Conservation (phyloP, 2,113 vertebrate species). For the Ochotona princeps region DNA sequence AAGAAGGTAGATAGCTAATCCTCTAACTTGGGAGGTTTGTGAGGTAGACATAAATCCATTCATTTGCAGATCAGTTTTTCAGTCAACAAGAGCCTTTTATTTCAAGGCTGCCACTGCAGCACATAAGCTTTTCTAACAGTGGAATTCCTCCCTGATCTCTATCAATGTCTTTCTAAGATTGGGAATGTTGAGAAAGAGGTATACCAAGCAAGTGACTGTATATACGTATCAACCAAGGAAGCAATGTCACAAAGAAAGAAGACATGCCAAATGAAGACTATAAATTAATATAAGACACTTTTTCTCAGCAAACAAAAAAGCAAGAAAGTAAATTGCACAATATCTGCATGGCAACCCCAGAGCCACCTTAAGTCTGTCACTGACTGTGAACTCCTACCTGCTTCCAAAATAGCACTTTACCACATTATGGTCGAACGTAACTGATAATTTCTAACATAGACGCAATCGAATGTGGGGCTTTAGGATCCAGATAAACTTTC, state of each 20-base stretch:
- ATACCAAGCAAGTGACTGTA: neutral
- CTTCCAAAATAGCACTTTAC: neutral
- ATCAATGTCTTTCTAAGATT: neutral
- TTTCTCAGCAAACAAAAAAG: neutral
- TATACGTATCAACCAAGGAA: neutral
- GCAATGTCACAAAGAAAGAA: neutral
- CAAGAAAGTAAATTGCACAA: neutral
- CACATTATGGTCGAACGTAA: neutral
- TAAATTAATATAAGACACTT: neutral
- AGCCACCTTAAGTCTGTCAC: neutral
- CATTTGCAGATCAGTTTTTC: neutral
- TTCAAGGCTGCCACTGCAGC: neutral
- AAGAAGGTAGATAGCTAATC: neutral
- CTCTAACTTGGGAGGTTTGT: neutral
- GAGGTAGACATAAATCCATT: neutral
- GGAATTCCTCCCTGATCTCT: neutral
- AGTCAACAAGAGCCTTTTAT: neutral
- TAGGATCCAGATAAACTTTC: neutral
- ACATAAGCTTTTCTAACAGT: neutral
- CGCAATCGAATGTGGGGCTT: neutral
- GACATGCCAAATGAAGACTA: neutral
- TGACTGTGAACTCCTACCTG: neutral
- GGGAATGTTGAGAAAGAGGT: neutral
- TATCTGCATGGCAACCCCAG: neutral
- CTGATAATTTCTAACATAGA: conserved; percentile 26